Evolutionary conservation across 1,140 invertebrate species (phyloP), one percentile per base, ranked within the genome.

Genomic region (Scaptomyza hsui): DNA sequence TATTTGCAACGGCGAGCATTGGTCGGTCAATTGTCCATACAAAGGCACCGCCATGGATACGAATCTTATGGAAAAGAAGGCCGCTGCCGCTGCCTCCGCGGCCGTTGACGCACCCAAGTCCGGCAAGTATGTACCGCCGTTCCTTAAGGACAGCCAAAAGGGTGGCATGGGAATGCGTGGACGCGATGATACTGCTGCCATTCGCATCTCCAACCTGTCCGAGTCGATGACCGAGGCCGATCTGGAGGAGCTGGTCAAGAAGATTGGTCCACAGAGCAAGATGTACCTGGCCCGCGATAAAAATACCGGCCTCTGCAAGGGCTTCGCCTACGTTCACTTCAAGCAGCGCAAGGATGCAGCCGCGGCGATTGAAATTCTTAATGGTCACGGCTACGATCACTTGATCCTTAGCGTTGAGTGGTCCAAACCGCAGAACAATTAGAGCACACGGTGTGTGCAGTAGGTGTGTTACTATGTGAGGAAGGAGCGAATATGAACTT

Each of bases 321-420:
- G 96, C 47, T 99, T 99, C 93, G 98, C 98, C 26, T 99, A 99
- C 90, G 96, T 99, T 45, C 98, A 98, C 89, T 99, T 98, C 92
- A 97, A 97, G 90, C 95, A 95, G 64, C 94, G 95, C 76, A 94
- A 95, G 80, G 97, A 99, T 93, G 98, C 99, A 35, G 96, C 97
- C 13, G 95, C 95, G 82, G 99, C 99, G 63, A 99, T 99, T 78
- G 92, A 94, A 62, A 94, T 94, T 42, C 94, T 99, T 4, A 97
- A 99, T 92, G 98, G 98, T 2, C 96, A 97, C 92, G 98, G 98
- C 65, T 99, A 99, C 92, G 98, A 99, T 93, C 98, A 99, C 94
- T 94, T 99, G 55, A 99, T 99, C 91, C 92, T 99, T 9, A 98
- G 95, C 92, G 99, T 99, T 15, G 99, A 99, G 93, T 99, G 99